Base-by-base conservation (phyloP, 1,140 invertebrate genomes). In the Dendroctonus ponderosae region DNA sequence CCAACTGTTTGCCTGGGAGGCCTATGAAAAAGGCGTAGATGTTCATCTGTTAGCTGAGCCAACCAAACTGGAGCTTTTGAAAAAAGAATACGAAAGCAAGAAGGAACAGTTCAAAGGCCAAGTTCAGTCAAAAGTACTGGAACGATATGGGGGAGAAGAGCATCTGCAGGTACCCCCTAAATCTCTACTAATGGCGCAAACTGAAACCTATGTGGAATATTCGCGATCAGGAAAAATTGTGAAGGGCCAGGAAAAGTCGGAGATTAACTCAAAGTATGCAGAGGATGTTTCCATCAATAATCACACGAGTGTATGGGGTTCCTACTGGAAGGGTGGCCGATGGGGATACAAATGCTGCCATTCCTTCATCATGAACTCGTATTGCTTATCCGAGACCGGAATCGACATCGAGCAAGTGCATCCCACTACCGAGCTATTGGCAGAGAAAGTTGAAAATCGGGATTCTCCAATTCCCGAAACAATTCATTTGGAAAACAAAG, bases 311-410 rank as follows among this genome's bases (percentile, higher is more conserved):
- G 90, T 99, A 7, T 99, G 92, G 91, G 97, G 97, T 2, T 98
- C 95, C 0, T 98, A 85, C 78, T 99, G 96, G 96, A 86, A 86
- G 69, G 86, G 88, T 67, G 94, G 94, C 0, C 82, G 87, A 62
- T 99, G 97, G 97, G 97, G 96, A 0, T 99, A 91, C 78, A 91
- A 91, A 75, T 99, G 97, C 76, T 99, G 97, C 80, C 89, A 98
- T 78, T 94, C 93, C 0, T 90, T 92, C 68, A 86, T 99, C 0
- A 97, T 97, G 84, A 90, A 92, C 82, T 92, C 91, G 0, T 93
- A 93, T 74, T 93, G 91, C 70, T 91, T 93, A 38, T 94, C 95
- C 5, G 89, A 91, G 75, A 83, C 88, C 6, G 92, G 91, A 11
- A 88, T 87, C n/a, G 75, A 65, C 52, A 62, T 12, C 66, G 62